Percentiles rank a stretch among this genome's conserved stretches.
These are phyloP conservation scores for Engraulis encrasicolus DNA, from an alignment of 2,113 vertebrate genomes.

Conservation along the genomic window DNA sequence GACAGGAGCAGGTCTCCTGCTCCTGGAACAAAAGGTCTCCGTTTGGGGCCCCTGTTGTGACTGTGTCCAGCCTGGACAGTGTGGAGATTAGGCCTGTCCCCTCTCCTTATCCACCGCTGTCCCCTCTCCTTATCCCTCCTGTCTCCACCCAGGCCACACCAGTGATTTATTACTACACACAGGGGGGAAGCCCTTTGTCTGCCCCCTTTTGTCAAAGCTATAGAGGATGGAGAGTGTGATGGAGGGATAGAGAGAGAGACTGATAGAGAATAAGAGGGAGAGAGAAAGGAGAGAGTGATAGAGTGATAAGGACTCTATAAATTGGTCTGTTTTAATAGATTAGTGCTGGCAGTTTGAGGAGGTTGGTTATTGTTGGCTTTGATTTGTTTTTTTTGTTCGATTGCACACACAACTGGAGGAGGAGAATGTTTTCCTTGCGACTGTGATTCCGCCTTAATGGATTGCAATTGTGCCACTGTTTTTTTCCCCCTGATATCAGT, in stretches of 20 bases:
- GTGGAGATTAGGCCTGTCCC: slow-evolving; percentile 36
- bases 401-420: not conserved
- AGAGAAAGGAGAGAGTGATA: slow-evolving; percentile 50
- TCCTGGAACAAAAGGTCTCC: slow-evolving; percentile 66
- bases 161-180: slow-evolving; percentile 18
- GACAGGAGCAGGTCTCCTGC: too few species aligned
- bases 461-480: not conserved
- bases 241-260: slow-evolving; percentile 21
- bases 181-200: slow-evolving; percentile 62
- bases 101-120: slow-evolving; percentile 35
- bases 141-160: not conserved
- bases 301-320: slow-evolving; percentile 57
- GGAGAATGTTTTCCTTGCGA: not conserved
- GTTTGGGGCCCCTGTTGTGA: slow-evolving; percentile 51
- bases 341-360: slow-evolving; percentile 26
- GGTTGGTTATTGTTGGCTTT: slow-evolving; percentile 32
- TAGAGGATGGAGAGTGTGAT: slow-evolving; percentile 5
- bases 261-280: too few species aligned
- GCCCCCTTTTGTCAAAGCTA: not conserved
- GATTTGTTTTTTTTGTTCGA: not conserved
- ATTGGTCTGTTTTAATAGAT: slow-evolving; percentile 55
- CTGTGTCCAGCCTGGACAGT: slow-evolving; percentile 39
- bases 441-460: not conserved
- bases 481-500: not conserved
- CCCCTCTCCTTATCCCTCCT: slow-evolving; percentile 31